Evolutionary conservation across 2,113 vertebrate species (phyloP).

Genomic region (Panthera tigris): DNA sequence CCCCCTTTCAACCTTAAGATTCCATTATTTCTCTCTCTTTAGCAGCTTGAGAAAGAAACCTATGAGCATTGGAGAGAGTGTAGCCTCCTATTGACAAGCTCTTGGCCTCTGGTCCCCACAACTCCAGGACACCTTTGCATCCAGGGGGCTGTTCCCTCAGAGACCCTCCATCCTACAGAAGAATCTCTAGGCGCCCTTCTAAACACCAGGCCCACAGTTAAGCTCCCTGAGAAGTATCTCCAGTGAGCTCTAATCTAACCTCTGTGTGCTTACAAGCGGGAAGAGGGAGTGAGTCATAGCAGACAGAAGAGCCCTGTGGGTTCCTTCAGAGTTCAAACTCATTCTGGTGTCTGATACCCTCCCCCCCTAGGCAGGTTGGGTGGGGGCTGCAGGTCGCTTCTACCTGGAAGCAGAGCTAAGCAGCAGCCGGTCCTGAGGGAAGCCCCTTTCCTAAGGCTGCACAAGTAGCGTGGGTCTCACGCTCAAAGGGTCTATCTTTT

Average conservation of each 20-base stretch:
- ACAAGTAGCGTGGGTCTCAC: neutral
- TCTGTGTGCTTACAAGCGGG: neutral
- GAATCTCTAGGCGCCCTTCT: neutral
- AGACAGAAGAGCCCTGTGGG: neutral
- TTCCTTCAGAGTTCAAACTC: neutral
- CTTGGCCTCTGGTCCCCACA: too few relatives aligned
- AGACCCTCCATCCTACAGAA: neutral
- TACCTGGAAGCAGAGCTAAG: neutral
- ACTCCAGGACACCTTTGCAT: neutral
- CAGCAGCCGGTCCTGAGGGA: neutral
- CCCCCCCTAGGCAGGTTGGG: too few relatives aligned
- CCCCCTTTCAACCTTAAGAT: neutral
- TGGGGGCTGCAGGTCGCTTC: neutral
- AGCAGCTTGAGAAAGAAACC: neutral
- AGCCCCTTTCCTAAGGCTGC: neutral
- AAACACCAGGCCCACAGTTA: neutral
- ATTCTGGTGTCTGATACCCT: too few relatives aligned
- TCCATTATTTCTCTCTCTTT: neutral
- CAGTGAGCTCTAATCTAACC: neutral
- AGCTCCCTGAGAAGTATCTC: neutral
- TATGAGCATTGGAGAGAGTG: too few relatives aligned
- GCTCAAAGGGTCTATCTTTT: neutral
- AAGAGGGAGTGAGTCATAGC: accelerated
- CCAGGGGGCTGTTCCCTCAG: neutral
- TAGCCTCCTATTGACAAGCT: neutral